Conservation (phyloP, 2,888 invertebrate genomes). For the Melieria omissa region DNA sequence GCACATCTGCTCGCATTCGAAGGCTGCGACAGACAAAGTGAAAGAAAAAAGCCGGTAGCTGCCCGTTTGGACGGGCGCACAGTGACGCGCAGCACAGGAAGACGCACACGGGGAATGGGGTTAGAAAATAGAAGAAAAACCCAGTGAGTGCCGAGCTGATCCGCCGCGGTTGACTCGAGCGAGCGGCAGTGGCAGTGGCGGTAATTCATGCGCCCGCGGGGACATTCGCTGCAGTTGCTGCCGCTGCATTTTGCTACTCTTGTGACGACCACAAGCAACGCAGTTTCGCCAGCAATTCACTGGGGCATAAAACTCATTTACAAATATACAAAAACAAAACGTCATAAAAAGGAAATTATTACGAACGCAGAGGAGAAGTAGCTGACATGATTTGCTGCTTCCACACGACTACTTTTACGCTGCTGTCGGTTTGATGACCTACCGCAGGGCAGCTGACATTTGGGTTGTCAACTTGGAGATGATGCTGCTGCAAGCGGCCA, state of each 20-base stretch:
- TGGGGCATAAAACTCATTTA: conserved; percentile 25
- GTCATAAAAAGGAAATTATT: conserved; percentile 1
- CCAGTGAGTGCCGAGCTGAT: too few relatives aligned
- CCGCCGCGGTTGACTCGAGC: too few relatives aligned
- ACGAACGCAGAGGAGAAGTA: neutral
- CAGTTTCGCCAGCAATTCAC: too few relatives aligned
- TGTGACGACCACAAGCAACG: too few relatives aligned
- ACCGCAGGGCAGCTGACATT: conserved; percentile 27
- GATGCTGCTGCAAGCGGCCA: too few relatives aligned
- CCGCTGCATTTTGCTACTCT: neutral
- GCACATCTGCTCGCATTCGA: conserved; percentile 30
- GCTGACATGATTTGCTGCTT: conserved; percentile 11
- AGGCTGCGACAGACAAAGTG: neutral
- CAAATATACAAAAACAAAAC: conserved; percentile 17
- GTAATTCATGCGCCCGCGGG: conserved; percentile 8
- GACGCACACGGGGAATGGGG: neutral
- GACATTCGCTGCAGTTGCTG: conserved; percentile 9
- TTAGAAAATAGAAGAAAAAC: too few relatives aligned
- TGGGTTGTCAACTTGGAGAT: neutral
- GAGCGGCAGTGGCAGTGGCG: too few relatives aligned
- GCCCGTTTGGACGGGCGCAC: too few relatives aligned
- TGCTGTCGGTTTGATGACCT: conserved; percentile 29
- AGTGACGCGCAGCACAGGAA: too few relatives aligned
- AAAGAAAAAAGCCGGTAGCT: neutral
- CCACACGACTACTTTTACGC: conserved; percentile 2